Evolutionary conservation across 2,113 vertebrate genomes (phyloP).

Genomic region (Microtus pennsylvanicus): DNA sequence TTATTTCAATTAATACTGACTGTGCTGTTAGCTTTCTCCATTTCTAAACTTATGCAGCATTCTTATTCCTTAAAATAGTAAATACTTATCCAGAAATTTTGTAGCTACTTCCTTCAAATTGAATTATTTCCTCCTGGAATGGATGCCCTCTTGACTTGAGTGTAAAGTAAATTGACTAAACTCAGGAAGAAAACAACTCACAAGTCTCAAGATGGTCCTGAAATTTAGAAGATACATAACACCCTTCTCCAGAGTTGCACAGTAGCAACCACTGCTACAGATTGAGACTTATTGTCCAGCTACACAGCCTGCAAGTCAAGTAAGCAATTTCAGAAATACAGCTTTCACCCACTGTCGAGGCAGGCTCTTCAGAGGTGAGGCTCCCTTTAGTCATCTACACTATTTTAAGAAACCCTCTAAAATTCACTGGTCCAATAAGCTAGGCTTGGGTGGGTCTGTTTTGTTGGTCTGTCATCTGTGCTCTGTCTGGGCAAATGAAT

Average conservation of each 20-base stretch:
- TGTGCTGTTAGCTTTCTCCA: background rate
- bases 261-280: background rate
- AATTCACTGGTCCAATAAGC: too few species aligned
- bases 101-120: background rate
- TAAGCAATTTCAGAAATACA: background rate
- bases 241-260: background rate
- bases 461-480: background rate
- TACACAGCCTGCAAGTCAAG: background rate
- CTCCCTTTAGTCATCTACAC: background rate
- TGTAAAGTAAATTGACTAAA: background rate
- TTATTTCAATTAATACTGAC: background rate
- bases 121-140: background rate
- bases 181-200: background rate
- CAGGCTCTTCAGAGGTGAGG: background rate
- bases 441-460: background rate
- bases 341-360: background rate
- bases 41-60: background rate
- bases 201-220: background rate
- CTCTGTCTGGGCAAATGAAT: background rate
- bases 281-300: background rate
- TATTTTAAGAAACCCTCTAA: background rate
- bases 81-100: background rate
- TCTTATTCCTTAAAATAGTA: background rate
- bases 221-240: background rate
- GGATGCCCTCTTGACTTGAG: background rate